Base-by-base conservation (phyloP, 1,140 invertebrate genomes). In the Drosophila kikkawai region DNA sequence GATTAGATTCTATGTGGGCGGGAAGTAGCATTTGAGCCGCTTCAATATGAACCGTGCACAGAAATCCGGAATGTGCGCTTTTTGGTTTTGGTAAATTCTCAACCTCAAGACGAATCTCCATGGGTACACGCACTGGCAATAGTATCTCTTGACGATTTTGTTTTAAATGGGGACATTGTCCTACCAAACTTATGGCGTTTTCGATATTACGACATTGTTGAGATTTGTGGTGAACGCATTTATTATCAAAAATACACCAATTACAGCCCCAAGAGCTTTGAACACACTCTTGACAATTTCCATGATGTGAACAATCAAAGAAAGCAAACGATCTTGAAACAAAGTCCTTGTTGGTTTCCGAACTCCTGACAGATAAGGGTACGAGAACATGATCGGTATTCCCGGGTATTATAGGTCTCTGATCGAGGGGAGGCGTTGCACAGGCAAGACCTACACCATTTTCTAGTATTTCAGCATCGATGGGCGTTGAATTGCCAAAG, bases 191-290 rank as follows among this genome's bases (percentile, higher is more conserved):
- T 76, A 99, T 97, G 32, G 98, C 95, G 34, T 93, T 94, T 41
- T 94, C 94, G 58, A 95, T 96, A 80, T 95, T 95, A 83, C 96
- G 97, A 93, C 97, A 98, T 26, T 94, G 93, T 34, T 96, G 96
- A 29, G 95, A 96, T 92, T 98, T 97, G 93, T 98, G 96, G 1
- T 98, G 96, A 1, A 97, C 97, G 92, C 98, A 99, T 86, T 96
- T 96, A 93, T 99, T 99, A 82, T 98, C 97, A 92, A 98, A 98
- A 56, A 99, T 96, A 93, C 98, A 99, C 98, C 98, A 99, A 88
- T 97, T 98, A 88, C 98, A 99, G 4, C 96, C 96, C 98, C 98
- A 99, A 77, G 97, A 95, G 59, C 97, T 97, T 82, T 95, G 95
- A 6, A 98, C 97, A 93, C 98, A 99, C 39, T 96, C 95, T 47